Evolutionary conservation across 2,113 vertebrate species (phyloP).

Genomic region (Hyperoodon ampullatus): DNA sequence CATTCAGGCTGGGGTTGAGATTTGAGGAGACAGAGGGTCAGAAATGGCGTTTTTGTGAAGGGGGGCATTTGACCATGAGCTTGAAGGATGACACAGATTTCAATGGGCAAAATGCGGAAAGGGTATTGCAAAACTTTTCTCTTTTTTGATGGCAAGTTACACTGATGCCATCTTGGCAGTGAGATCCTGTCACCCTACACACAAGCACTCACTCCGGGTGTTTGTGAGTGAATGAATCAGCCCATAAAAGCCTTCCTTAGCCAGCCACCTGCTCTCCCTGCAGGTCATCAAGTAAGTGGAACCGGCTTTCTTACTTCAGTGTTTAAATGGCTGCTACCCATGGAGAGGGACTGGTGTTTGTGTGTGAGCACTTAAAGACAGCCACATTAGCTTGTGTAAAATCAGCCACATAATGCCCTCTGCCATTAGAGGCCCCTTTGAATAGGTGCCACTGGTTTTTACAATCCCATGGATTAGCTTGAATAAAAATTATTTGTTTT

Average conservation of each 20-base stretch:
- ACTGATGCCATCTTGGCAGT: conserved; percentile 3
- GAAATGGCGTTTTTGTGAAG: background rate
- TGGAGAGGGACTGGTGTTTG: conserved; percentile 39
- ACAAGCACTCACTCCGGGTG: background rate
- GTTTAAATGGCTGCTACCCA: conserved; percentile 55
- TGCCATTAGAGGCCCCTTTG: conserved; percentile 49
- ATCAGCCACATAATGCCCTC: conserved; percentile 34
- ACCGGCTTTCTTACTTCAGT: conserved; percentile 50
- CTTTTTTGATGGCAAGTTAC: conserved; percentile 14
- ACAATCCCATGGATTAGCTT: conserved; percentile 65
- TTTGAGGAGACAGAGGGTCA: background rate
- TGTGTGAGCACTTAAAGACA: conserved; percentile 36
- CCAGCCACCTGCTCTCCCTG: background rate
- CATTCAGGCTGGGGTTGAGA: conserved; percentile 7
- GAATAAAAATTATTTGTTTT: conserved; percentile 70
- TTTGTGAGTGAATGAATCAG: conserved; percentile 61
- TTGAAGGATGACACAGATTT: conserved; percentile 36
- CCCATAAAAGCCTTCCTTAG: conserved; percentile 56
- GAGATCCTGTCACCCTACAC: background rate
- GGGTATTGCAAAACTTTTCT: background rate
- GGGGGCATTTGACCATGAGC: background rate
- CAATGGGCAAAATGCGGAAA: background rate
- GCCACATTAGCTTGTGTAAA: conserved; percentile 25
- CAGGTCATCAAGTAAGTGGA: conserved; percentile 51
- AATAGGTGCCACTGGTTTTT: conserved; percentile 61